Percentiles rank a stretch among this genome's conserved stretches.
phyloP scores from a whole-genome alignment of 1,140 invertebrate genomes.

The Ceratitis capitata region DNA sequence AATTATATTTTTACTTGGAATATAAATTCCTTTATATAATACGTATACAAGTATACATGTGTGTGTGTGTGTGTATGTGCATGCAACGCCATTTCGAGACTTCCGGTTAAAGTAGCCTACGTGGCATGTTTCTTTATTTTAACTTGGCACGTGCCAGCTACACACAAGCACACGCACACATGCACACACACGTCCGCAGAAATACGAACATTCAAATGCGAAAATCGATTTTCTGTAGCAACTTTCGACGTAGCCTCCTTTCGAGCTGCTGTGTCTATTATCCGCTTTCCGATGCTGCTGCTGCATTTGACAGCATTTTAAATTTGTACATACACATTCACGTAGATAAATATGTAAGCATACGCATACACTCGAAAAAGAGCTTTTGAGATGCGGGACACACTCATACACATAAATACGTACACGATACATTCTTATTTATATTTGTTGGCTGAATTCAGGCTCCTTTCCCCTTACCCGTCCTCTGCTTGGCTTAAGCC shows the following conservation, averaged over 20 bases:
- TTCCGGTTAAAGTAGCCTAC: background rate
- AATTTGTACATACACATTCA: background rate
- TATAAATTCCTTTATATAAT: no score
- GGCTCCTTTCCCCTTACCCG: background rate
- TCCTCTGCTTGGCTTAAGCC: background rate
- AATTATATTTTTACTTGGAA: no score
- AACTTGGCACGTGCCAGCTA: background rate
- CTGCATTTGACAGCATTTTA: slow-evolving; percentile 26
- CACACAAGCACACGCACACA: no score
- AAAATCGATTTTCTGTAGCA: slow-evolving; percentile 20
- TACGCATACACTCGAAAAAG: background rate
- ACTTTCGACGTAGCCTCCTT: background rate
- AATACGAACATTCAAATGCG: slow-evolving; percentile 25
- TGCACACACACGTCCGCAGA: no score
- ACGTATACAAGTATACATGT: background rate
- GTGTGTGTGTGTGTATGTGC: background rate
- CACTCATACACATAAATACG: background rate
- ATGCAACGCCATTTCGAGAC: background rate
- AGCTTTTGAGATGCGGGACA: background rate
- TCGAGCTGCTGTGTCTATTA: background rate
- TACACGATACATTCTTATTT: background rate
- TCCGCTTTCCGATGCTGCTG: background rate
- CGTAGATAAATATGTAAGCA: background rate
- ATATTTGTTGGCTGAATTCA: no score
- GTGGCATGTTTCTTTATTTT: background rate